These are phyloP conservation scores for Anseranas semipalmata DNA, from an alignment of 2,113 vertebrate genomes.

Conservation along the genomic window DNA sequence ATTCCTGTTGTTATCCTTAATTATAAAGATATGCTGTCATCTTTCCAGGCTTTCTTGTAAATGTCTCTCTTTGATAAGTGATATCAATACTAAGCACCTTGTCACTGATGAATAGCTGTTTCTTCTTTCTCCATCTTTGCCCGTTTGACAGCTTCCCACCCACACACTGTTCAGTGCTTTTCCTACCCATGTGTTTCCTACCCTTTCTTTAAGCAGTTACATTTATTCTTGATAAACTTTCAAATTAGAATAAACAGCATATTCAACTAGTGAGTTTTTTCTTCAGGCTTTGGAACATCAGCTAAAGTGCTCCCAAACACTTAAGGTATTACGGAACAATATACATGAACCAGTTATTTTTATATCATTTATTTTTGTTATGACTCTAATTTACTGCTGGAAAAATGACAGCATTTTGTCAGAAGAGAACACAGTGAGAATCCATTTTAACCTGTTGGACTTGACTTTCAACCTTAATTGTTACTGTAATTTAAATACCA, in stretches of 20 bases:
- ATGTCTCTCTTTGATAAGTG: slow-evolving; percentile 27
- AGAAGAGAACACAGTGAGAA: neutral
- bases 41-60: neutral
- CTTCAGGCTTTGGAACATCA: neutral
- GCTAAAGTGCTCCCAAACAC: neutral
- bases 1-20: neutral
- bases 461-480: neutral
- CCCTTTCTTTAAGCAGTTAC: neutral
- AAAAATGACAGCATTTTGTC: neutral
- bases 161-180: neutral
- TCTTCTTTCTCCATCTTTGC: slow-evolving; percentile 12
- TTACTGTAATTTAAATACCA: neutral
- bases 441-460: neutral
- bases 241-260: neutral
- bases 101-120: neutral
- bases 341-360: neutral
- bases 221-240: slow-evolving; percentile 8
- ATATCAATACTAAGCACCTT: slow-evolving; percentile 50
- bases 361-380: neutral
- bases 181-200: slow-evolving; percentile 36
- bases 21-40: neutral
- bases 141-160: slow-evolving; percentile 27
- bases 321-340: neutral
- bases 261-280: slow-evolving; percentile 2
- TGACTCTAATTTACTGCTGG: neutral